A percentile compares a stretch with the other conserved stretches of the same genome.
Evolutionary conservation across 2,888 invertebrate species (phyloP).

Genomic region (Phlogophora meticulosa): DNA sequence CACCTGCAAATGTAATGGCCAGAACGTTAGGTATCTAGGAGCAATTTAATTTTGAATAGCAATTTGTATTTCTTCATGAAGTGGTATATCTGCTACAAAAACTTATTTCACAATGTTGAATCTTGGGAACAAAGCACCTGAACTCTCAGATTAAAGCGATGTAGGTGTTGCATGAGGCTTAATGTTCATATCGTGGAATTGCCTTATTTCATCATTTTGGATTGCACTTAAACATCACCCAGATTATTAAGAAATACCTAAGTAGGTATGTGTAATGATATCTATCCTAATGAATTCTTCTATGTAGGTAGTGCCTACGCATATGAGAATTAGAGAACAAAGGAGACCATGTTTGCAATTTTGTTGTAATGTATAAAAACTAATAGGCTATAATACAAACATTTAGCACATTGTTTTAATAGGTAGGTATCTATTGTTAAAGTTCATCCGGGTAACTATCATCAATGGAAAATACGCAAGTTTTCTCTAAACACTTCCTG

Average conservation of each 20-base stretch:
- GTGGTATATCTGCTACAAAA: slow-evolving; percentile 31
- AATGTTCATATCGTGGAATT: slow-evolving; percentile 50
- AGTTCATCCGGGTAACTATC: slow-evolving; percentile 69
- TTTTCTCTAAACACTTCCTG: slow-evolving; percentile 80
- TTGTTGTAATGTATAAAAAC: slow-evolving; percentile 20
- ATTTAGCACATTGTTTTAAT: slow-evolving; percentile 59
- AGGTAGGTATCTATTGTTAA: slow-evolving; percentile 59
- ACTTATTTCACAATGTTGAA: slow-evolving; percentile 56
- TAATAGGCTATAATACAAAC: slow-evolving; percentile 23
- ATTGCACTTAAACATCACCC: slow-evolving; percentile 26
- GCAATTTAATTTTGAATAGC: slow-evolving; percentile 58
- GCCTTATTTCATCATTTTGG: slow-evolving; percentile 48
- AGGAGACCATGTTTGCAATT: slow-evolving; percentile 12
- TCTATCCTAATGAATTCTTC: slow-evolving; percentile 24
- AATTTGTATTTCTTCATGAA: slow-evolving; percentile 58
- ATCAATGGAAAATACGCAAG: slow-evolving; percentile 70
- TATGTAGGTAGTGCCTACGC: background rate
- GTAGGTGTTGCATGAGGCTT: slow-evolving; percentile 48
- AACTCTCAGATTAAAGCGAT: slow-evolving; percentile 46
- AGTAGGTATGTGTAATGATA: slow-evolving; percentile 30
- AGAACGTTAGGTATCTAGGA: slow-evolving; percentile 26
- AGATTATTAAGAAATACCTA: slow-evolving; percentile 38
- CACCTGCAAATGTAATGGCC: slow-evolving; percentile 43
- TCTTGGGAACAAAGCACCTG: slow-evolving; percentile 54
- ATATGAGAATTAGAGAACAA: slow-evolving; percentile 30